Evolutionary conservation across 2,888 invertebrate genomes (phyloP), one percentile per base, ranked within the genome.

Genomic region (Patella caerulea): DNA sequence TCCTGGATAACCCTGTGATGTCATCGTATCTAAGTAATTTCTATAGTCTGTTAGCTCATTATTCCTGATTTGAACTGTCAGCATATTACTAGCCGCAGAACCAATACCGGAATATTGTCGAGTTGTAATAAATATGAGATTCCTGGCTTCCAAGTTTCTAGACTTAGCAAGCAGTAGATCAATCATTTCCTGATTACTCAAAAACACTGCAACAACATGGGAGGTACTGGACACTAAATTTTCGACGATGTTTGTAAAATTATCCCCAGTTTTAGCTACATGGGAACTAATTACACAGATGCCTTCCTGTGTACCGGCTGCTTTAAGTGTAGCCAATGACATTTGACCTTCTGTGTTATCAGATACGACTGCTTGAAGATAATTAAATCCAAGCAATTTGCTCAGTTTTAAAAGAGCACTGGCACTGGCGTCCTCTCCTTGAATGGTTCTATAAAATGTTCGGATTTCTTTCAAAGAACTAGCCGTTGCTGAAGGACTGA

Each of bases 391-490:
- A 9, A 90, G 81, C 11, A 85, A 80, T 75, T 87, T 86, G 34
- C 84, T 83, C 29, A 89, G 78, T 54, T 84, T 84, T 19, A 84
- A 82, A 54, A 92, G 84, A 0, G 91, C 90, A 17, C 87, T 80
- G 1, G 87, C 86, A 55, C 86, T 81, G 15, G 85, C 84, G 19
- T 83, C 82, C 54, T 90, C 88, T 3, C 88, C 87, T 71, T 88
- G 89, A 0, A 89, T 80, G 9, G 90, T 89, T 71, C 89, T 76
- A 76, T 86, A 83, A 78, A 89, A 89, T 9, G 85, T 87, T 17
- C 86, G 86, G 45, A 82, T 80, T 73, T 87, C 78, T 45, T 83
- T 81, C 70, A 90, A 85, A 5, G 74, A 74, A 7, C 81, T 78
- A 52, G 86, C 82, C 2, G 87, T 84, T 2, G 89, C 85, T 59